Base-by-base conservation (phyloP, 2,888 invertebrate species). In the Campopleginae sp. region DNA sequence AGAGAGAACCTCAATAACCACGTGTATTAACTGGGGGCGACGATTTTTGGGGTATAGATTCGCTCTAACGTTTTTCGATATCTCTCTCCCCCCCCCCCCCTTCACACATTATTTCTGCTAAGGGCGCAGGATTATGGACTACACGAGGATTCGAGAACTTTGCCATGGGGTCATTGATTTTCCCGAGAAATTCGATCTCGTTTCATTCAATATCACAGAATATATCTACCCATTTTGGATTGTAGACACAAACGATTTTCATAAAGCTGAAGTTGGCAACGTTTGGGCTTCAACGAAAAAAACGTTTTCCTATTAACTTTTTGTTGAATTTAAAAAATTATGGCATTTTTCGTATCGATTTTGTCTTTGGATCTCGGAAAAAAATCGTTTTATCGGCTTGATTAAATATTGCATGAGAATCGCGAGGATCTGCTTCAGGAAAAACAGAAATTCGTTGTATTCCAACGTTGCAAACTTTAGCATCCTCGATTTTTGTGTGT, bases 141-240 rank as follows among this genome's bases (percentile, higher is more conserved):
- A 77, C 33, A 66, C 65, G 66, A 42, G 48, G 38, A 63, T 63
- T 66, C 51, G 66, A 38, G 27, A 14, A 77, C 76, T 66, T 31
- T 46, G 23, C n/a, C n/a, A 31, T 63, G 44, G 48, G 33, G 42
- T 19, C 33, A 66, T 66, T 66, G 38, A 66, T 66, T 66, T 33
- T 38, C 42, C 23, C 23, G 23, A 27, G 54, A 58, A 58, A 27
- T 27, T 4, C 12, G 10, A 58, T 58, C 54, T n/a, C 7, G 8
- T 10, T 23, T 51, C 12, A 12, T 2, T 54, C 54, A 3, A 23
- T 23, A 54, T 54, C 19, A 23, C 0, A 54, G 23, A 23, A n/a
- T n/a, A n/a, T n/a, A n/a, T 54, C 23, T 10, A 23, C 54, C 23
- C 12, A 54, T 54, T 54, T 54, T 10, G 54, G 23, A 17, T 10